These are phyloP conservation scores for Heliconius melpomene DNA, from an alignment of 1,140 invertebrate genomes.

Conservation along the genomic window DNA sequence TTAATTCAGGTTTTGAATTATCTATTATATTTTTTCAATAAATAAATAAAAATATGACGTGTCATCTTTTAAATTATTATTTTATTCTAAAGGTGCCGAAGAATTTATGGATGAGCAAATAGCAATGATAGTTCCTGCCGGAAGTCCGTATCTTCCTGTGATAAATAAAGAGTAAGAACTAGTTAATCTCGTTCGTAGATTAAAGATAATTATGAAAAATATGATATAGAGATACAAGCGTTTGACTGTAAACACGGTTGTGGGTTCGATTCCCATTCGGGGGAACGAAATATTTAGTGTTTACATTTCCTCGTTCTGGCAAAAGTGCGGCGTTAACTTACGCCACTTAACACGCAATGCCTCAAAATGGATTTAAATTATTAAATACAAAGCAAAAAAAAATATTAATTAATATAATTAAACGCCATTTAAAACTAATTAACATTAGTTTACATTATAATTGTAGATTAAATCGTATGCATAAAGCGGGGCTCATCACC, in stretches of 20 bases:
- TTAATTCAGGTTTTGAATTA: too few relatives aligned
- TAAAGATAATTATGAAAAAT: too few relatives aligned
- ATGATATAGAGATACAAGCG: too few relatives aligned
- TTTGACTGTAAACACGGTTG: too few relatives aligned
- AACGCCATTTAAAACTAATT: background rate
- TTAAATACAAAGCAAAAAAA: background rate
- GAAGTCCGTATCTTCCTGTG: constrained; percentile 87
- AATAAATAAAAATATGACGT: background rate
- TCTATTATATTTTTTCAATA: background rate
- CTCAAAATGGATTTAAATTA: background rate
- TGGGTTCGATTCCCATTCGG: too few relatives aligned
- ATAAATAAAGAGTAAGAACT: constrained; percentile 83
- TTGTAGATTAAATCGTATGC: constrained; percentile 82
- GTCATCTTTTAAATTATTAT: background rate
- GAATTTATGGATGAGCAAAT: constrained; percentile 91
- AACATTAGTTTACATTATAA: constrained; percentile 14
- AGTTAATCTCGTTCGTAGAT: background rate
- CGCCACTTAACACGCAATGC: too few relatives aligned
- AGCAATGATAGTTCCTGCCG: constrained; percentile 86
- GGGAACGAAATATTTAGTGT: too few relatives aligned
- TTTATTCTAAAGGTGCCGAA: constrained; percentile 65
- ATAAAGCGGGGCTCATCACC: constrained; percentile 91
- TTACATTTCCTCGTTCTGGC: too few relatives aligned
- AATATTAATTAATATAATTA: background rate
- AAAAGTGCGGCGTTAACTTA: too few relatives aligned